Evolutionary conservation across 2,113 vertebrate species (phyloP).

Genomic region (Probosciger aterrimus): DNA sequence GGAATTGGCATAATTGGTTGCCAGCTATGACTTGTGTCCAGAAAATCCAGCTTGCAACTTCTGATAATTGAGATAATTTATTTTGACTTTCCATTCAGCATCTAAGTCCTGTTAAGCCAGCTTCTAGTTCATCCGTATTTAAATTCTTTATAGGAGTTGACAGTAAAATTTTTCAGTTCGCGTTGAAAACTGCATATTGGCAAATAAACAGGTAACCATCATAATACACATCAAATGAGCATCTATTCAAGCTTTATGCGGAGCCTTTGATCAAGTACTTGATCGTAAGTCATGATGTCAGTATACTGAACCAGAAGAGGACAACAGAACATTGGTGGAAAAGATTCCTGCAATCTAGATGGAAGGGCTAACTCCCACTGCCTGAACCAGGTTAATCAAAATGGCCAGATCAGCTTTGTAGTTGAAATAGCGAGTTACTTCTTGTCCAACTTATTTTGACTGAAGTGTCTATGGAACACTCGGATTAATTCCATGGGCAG

Average conservation of each 20-base stretch:
- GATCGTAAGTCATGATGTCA: not conserved
- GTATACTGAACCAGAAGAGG: not conserved
- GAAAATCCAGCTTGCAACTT: not conserved
- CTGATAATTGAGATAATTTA: not conserved
- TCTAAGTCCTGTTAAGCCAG: not conserved
- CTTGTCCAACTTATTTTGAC: not conserved
- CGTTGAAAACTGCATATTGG: not conserved
- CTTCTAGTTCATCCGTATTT: not conserved
- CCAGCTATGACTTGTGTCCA: not conserved
- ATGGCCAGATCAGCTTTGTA: not conserved
- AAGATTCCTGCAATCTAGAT: not conserved
- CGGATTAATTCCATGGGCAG: not conserved
- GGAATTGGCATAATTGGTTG: not conserved
- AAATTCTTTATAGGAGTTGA: not conserved
- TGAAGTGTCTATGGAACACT: not conserved
- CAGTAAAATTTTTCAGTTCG: not conserved
- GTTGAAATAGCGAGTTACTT: not conserved
- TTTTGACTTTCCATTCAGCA: not conserved
- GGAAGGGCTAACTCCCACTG: not conserved
- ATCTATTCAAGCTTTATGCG: not conserved
- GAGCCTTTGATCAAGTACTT: not conserved
- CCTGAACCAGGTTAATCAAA: not conserved
- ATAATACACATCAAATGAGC: not conserved
- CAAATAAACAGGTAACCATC: slow-evolving; percentile 19
- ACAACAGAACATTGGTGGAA: not conserved